phyloP scores from a whole-genome alignment of 64 coral and sea anemone species.

The Dendrophyllia cribrosa region DNA sequence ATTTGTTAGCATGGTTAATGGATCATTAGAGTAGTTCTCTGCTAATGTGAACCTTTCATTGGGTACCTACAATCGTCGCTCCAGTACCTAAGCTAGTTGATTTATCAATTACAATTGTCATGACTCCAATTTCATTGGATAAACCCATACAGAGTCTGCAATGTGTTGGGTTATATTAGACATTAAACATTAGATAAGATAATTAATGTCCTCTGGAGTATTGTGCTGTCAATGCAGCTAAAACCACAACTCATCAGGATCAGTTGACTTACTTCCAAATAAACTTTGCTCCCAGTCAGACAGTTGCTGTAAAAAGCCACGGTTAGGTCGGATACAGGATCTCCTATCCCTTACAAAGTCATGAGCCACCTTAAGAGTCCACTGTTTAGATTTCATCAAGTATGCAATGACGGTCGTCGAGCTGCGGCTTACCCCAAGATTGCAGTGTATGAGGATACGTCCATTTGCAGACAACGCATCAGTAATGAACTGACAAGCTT shows the following conservation, averaged over 20 bases:
- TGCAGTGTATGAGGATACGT: constrained; percentile 88
- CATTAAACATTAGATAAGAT: too few relatives aligned
- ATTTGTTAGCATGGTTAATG: too few relatives aligned
- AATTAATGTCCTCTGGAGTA: too few relatives aligned
- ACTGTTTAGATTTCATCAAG: constrained; percentile 87
- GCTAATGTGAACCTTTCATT: too few relatives aligned
- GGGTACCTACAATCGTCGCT: too few relatives aligned
- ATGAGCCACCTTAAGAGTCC: constrained; percentile 84
- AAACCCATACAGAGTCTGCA: too few relatives aligned
- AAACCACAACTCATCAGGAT: constrained; percentile 97
- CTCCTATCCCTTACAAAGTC: constrained; percentile 87
- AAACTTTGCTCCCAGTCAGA: constrained; percentile 77
- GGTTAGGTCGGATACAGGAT: constrained; percentile 83
- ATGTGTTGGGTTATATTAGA: too few relatives aligned
- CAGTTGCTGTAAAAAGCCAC: constrained; percentile 90
- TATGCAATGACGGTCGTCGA: constrained; percentile 91
- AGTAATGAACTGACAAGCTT: constrained; percentile 77
- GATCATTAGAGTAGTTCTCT: too few relatives aligned
- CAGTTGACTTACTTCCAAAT: constrained; percentile 80
- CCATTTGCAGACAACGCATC: constrained; percentile 76
- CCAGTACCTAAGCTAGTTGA: too few relatives aligned
- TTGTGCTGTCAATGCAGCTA: not conserved
- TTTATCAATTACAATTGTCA: too few relatives aligned
- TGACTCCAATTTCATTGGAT: too few relatives aligned
- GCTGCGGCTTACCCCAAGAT: constrained; percentile 95